A percentile compares a stretch with the other conserved stretches of the same genome.
phyloP scores from a whole-genome alignment of 2,113 vertebrate genomes.

The Centrocercus urophasianus region DNA sequence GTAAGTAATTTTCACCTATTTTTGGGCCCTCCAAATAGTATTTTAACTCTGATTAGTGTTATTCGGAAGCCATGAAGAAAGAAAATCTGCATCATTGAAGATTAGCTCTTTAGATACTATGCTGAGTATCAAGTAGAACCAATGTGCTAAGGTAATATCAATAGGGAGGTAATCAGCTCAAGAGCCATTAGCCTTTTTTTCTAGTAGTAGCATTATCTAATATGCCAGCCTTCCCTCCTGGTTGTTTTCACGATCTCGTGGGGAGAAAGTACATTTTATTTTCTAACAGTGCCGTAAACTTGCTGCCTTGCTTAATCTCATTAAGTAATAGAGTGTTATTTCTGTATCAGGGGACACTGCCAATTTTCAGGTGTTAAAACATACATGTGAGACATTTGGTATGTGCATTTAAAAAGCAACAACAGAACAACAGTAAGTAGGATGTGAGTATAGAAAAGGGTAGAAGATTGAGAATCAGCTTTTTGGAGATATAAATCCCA shows the following conservation, averaged over 20 bases:
- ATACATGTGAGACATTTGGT: background rate
- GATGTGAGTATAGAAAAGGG: background rate
- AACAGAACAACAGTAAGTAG: background rate
- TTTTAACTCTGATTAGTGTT: background rate
- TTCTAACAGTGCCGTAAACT: background rate
- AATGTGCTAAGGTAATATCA: background rate
- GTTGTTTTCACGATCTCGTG: background rate
- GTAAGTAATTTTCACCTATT: background rate
- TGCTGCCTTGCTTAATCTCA: background rate
- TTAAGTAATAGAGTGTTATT: conserved; percentile 9
- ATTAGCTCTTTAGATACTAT: background rate
- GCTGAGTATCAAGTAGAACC: background rate
- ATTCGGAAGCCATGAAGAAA: background rate
- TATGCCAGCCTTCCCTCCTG: background rate
- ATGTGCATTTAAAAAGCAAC: background rate
- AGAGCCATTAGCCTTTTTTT: background rate
- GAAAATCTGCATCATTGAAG: background rate
- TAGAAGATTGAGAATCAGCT: background rate
- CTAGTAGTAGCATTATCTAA: background rate
- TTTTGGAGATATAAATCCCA: background rate
- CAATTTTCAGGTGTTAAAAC: background rate
- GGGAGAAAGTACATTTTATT: background rate
- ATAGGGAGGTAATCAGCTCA: background rate
- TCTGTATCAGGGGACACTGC: background rate
- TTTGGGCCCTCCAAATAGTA: background rate